These are phyloP conservation scores for Petrophora chlorosata DNA, from an alignment of 2,888 invertebrate genomes.

Conservation along the genomic window DNA sequence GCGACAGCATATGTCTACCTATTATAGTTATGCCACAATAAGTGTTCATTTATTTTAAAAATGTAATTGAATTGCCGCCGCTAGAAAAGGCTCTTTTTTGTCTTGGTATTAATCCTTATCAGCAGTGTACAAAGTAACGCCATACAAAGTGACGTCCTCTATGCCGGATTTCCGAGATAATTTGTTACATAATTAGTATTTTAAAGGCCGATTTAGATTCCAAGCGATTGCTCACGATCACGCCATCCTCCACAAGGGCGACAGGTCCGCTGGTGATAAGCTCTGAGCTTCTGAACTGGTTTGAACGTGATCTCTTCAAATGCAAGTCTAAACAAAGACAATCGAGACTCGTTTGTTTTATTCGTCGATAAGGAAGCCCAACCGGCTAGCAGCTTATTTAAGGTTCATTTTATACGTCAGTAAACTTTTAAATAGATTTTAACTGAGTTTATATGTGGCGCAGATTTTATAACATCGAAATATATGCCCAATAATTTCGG, in stretches of 20 bases:
- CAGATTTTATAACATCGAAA: too few species aligned
- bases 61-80: too few species aligned
- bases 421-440: background rate
- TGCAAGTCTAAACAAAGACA: constrained; percentile 8
- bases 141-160: constrained; percentile 34
- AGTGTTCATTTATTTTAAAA: too few species aligned
- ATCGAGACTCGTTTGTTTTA: background rate
- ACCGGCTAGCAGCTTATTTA: background rate
- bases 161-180: constrained; percentile 61
- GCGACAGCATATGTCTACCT: too few species aligned
- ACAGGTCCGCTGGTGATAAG: constrained; percentile 32
- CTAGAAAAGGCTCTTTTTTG: too few species aligned
- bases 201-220: constrained; percentile 46
- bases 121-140: constrained; percentile 19
- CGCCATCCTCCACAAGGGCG: constrained; percentile 57
- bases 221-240: constrained; percentile 46
- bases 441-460: too few species aligned
- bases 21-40: too few species aligned
- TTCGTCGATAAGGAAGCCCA: constrained; percentile 1
- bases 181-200: constrained; percentile 44
- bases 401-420: background rate
- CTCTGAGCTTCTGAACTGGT: constrained; percentile 34
- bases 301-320: background rate
- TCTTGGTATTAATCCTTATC: too few species aligned
- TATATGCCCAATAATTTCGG: too few species aligned